These are phyloP conservation scores for Achlya flavicornis DNA, from an alignment of 2,888 invertebrate species.

Conservation along the genomic window DNA sequence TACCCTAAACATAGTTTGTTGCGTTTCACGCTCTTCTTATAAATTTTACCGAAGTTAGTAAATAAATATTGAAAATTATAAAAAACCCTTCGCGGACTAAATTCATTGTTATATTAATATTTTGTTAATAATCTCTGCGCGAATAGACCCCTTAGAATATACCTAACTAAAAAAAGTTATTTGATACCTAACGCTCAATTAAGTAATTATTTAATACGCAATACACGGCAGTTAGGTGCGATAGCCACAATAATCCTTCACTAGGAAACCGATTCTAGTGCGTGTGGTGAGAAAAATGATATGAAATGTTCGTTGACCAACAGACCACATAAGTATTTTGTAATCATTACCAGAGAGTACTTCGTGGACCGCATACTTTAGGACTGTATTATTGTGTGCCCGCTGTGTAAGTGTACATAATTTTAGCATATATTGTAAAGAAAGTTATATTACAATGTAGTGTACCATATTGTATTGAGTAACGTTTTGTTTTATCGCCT, in stretches of 20 bases:
- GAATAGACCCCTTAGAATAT: no score
- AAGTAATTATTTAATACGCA: no score
- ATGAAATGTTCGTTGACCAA: background rate
- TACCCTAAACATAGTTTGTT: no score
- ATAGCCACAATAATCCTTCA: background rate
- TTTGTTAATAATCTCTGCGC: no score
- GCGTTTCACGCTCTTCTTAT: no score
- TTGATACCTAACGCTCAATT: no score
- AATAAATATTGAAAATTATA: no score
- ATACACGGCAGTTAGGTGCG: no score
- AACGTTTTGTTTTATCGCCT: slow-evolving; percentile 55
- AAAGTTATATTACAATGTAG: slow-evolving; percentile 17
- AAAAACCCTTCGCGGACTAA: no score
- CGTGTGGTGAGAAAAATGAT: background rate
- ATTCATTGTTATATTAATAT: no score
- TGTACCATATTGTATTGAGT: slow-evolving; percentile 37
- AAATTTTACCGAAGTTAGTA: no score
- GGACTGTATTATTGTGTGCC: slow-evolving; percentile 4
- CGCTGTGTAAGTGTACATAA: slow-evolving; percentile 11
- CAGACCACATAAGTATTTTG: slow-evolving; percentile 1
- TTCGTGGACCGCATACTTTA: background rate
- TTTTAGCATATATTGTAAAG: slow-evolving; percentile 16
- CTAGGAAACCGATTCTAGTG: background rate
- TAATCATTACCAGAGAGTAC: background rate
- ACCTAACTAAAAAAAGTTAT: no score